Evolutionary conservation across 1,140 invertebrate genomes (phyloP).

Genomic region (Dolichoris vasculosae): DNA sequence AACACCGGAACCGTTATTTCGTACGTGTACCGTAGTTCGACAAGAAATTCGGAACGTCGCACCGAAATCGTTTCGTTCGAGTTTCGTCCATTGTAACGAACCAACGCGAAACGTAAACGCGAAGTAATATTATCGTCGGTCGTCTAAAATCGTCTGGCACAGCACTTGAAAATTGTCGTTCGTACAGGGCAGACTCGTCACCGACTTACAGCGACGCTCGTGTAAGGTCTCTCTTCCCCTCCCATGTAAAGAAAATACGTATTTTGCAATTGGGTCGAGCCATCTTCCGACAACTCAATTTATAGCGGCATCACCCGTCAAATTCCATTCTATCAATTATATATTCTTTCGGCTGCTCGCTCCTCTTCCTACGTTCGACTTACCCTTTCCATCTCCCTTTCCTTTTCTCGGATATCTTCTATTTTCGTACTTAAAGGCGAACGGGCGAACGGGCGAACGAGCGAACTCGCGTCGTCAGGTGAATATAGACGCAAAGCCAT

Average conservation of each 20-base stretch:
- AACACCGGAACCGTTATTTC: neutral
- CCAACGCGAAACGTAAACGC: too few species aligned
- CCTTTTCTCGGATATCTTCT: neutral
- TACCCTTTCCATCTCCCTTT: neutral
- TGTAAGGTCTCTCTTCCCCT: too few species aligned
- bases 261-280: slow-evolving; percentile 17
- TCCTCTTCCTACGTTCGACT: neutral
- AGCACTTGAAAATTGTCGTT: too few species aligned
- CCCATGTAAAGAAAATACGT: too few species aligned
- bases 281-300: slow-evolving; percentile 11
- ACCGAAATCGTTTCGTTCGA: too few species aligned
- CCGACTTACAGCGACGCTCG: too few species aligned
- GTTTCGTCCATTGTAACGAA: too few species aligned
- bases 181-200: too few species aligned
- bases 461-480: neutral
- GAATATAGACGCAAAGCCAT: too few species aligned
- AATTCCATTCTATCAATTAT: slow-evolving; percentile 29
- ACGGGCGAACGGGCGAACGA: neutral
- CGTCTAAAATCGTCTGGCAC: too few species aligned
- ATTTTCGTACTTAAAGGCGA: slow-evolving; percentile 22
- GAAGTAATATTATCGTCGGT: too few species aligned
- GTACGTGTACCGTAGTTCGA: neutral
- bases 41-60: neutral
- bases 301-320: slow-evolving; percentile 9
- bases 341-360: slow-evolving; percentile 19